A percentile compares a stretch with the other conserved stretches of the same genome.
Evolutionary conservation across 1,140 invertebrate genomes (phyloP).

Genomic region (Choristoneura fumiferana): DNA sequence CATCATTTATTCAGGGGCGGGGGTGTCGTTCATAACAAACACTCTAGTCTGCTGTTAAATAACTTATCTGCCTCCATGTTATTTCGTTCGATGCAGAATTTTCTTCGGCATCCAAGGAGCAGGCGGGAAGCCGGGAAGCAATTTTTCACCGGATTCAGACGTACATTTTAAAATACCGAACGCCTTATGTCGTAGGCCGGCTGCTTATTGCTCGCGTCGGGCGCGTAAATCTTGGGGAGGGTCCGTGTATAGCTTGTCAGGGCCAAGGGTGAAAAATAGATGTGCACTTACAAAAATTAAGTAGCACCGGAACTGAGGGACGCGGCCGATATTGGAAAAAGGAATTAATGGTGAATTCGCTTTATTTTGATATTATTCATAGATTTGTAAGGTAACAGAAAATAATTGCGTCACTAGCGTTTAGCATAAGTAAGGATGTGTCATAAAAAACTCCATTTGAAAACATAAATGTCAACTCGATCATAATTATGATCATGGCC

Average conservation of each 20-base stretch:
- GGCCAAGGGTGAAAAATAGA: conserved; percentile 56
- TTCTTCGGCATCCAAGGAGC: conserved; percentile 47
- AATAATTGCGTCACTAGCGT: conserved; percentile 1
- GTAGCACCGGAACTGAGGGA: conserved; percentile 31
- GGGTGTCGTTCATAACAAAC: conserved; percentile 22
- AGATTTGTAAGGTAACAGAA: no score
- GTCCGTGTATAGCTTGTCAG: conserved; percentile 37
- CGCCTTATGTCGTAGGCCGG: conserved; percentile 41
- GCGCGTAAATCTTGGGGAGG: conserved; percentile 63
- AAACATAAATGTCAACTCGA: no score
- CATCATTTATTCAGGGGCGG: conserved; percentile 9
- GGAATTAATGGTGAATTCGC: conserved; percentile 23
- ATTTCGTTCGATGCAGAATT: conserved; percentile 58
- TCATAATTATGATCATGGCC: no score
- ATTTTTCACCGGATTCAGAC: conserved; percentile 67
- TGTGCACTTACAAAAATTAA: conserved; percentile 68
- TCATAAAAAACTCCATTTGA: no score
- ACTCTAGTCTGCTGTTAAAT: conserved; percentile 32
- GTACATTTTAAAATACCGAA: conserved; percentile 65
- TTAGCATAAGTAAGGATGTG: no score
- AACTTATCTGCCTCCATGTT: conserved; percentile 59
- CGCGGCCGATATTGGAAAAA: conserved; percentile 25
- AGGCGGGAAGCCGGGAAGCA: no score
- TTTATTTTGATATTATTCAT: neutral
- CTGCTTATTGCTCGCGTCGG: conserved; percentile 54